Conservation (phyloP, 2,113 vertebrate species). For the Grus americana region DNA sequence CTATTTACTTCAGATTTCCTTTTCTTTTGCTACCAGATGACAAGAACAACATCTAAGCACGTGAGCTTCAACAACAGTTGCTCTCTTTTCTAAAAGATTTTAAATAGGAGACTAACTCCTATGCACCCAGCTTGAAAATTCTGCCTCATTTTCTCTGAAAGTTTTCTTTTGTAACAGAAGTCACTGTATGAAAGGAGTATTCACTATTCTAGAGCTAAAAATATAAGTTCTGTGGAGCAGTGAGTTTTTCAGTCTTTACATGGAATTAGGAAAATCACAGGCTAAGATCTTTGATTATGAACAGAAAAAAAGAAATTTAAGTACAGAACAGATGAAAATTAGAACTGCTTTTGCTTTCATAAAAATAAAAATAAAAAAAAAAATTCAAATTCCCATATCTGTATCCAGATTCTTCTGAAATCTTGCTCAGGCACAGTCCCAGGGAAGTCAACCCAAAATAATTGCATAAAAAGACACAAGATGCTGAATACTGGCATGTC, state of each 20-base stretch:
- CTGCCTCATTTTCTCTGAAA: background rate
- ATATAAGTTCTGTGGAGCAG: background rate
- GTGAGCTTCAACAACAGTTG: background rate
- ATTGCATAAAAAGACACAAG: background rate
- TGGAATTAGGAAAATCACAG: background rate
- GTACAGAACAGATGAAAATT: background rate
- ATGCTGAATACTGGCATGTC: background rate
- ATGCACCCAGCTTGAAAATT: background rate
- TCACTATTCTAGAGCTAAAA: background rate
- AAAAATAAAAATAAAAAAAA: background rate
- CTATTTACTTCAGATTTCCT: background rate
- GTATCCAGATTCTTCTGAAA: background rate
- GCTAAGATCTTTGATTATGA: background rate
- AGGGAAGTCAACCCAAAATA: background rate
- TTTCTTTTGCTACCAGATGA: background rate
- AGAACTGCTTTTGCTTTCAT: background rate
- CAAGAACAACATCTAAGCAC: background rate
- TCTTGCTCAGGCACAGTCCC: background rate
- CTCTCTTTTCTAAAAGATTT: background rate
- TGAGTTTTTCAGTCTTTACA: background rate
- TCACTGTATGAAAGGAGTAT: background rate
- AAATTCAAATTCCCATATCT: background rate
- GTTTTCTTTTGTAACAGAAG: background rate
- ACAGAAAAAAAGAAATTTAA: background rate
- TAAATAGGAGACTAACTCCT: background rate